phyloP scores from a whole-genome alignment of 2,797 vertebrate genomes.

The Silurus lanzhouensis region DNA sequence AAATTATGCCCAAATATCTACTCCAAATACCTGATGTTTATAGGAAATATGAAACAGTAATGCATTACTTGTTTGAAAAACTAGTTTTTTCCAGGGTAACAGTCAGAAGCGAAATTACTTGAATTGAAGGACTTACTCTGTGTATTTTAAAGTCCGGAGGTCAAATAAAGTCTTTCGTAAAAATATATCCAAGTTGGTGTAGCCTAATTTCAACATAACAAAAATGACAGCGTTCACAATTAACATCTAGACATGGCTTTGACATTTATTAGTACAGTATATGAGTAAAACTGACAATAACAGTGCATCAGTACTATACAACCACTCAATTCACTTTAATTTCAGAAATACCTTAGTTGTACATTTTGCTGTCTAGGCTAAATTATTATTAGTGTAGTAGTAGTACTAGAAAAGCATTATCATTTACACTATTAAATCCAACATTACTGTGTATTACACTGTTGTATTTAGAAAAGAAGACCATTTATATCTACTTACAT shows the following conservation, averaged over 20 bases:
- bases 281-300: neutral
- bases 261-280: neutral
- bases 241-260: neutral
- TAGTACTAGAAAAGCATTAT: neutral
- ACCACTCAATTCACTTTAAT: neutral
- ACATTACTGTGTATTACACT: too few relatives aligned
- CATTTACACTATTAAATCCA: too few relatives aligned
- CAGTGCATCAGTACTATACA: neutral
- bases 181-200: neutral
- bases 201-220: neutral
- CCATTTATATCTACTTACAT: neutral
- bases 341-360: neutral
- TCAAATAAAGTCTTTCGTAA: neutral
- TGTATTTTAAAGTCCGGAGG: neutral
- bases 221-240: neutral
- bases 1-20: neutral
- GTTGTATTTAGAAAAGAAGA: too few relatives aligned
- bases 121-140: neutral
- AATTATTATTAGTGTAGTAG: neutral
- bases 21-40: neutral
- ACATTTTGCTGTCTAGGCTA: neutral
- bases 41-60: conserved; percentile 30
- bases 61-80: conserved; percentile 55
- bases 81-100: conserved; percentile 41
- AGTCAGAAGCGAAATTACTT: neutral